These are phyloP conservation scores for Trematocara nigrifrons DNA, from an alignment of 2,113 vertebrate genomes.

Conservation along the genomic window DNA sequence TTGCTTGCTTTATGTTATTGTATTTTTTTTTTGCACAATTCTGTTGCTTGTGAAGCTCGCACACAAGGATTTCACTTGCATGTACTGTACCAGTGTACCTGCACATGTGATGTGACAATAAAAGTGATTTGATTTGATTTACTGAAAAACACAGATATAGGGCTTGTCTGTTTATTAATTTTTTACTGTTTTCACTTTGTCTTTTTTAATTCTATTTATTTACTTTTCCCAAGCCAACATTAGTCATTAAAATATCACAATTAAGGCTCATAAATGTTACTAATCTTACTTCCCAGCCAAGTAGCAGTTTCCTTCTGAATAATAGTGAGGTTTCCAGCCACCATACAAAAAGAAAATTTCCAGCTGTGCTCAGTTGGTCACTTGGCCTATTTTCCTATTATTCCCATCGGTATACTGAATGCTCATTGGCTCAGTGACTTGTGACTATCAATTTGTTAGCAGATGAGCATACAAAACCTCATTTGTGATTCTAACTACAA, in stretches of 20 bases:
- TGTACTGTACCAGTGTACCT: no score
- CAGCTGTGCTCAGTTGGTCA: background rate
- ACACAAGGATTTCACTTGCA: no score
- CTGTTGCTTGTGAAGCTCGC: no score
- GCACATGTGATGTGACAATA: no score
- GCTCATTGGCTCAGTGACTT: background rate
- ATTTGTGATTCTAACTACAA: background rate
- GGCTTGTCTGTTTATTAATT: background rate
- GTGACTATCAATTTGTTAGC: background rate
- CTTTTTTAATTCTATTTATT: background rate
- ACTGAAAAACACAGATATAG: background rate
- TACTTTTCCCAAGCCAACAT: background rate
- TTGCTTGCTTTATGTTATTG: no score
- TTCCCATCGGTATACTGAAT: background rate
- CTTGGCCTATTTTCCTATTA: background rate
- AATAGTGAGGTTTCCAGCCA: background rate
- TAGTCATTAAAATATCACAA: background rate
- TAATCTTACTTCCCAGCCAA: background rate
- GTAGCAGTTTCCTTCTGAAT: background rate
- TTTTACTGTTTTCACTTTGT: background rate
- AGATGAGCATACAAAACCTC: background rate
- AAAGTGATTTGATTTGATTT: no score
- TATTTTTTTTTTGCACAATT: no score
- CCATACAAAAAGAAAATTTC: background rate
- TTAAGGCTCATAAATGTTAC: background rate